Evolutionary conservation across 2,888 invertebrate genomes (phyloP).

Genomic region (Cistogaster globosa): DNA sequence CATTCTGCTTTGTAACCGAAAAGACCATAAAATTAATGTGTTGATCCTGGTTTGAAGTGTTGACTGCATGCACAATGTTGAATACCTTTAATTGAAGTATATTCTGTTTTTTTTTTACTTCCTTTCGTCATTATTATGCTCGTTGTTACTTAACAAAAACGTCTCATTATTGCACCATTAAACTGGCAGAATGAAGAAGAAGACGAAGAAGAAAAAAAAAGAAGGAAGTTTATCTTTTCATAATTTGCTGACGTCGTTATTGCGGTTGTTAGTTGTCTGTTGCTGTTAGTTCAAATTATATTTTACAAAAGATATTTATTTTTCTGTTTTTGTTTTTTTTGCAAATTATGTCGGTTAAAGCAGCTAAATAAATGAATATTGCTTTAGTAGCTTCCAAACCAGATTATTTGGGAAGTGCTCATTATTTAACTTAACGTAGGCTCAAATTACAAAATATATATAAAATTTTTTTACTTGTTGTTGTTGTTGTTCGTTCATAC

Average conservation of each 20-base stretch:
- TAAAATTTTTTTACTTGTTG: not conserved
- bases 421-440: conserved; percentile 52
- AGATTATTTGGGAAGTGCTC: conserved; percentile 58
- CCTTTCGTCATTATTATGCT: conserved; percentile 43
- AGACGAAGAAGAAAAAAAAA: conserved; percentile 4
- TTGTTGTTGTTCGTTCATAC: not conserved
- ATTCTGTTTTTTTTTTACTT: conserved; percentile 4
- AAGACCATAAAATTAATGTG: conserved; percentile 42
- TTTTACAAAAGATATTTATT: conserved; percentile 27
- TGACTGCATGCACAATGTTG: conserved; percentile 63
- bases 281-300: conserved; percentile 64
- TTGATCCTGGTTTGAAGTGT: conserved; percentile 55
- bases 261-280: conserved; percentile 54
- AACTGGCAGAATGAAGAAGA: conserved; percentile 19
- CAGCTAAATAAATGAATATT: conserved; percentile 46
- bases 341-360: conserved; percentile 52
- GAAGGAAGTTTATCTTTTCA: conserved; percentile 60
- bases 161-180: conserved; percentile 45
- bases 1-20: not conserved
- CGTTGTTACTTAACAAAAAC: conserved; percentile 12
- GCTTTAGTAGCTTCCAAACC: conserved; percentile 47
- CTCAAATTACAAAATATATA: conserved; percentile 61
- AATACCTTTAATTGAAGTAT: conserved; percentile 72
- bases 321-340: not conserved
- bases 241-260: conserved; percentile 54